Base-by-base conservation (phyloP, 2,113 vertebrate species). In the Burhinus oedicnemus region DNA sequence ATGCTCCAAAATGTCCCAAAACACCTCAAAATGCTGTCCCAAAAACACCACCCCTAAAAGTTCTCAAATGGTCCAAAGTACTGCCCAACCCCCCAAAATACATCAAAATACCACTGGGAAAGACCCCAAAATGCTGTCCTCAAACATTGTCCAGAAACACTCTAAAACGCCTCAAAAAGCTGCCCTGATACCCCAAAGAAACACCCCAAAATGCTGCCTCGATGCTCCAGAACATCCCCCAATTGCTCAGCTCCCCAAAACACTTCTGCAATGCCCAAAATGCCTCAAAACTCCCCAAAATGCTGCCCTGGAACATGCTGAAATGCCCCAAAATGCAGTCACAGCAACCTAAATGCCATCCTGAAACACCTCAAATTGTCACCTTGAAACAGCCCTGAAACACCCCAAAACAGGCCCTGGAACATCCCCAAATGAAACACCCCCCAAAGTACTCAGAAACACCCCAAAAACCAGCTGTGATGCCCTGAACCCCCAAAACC, bases 161-260 rank as follows among this genome's bases (percentile, higher is more conserved):
- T 22, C 15, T n/a, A 38, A 77, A 72, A 44, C 4, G 11, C 65
- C 65, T 44, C 71, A 22, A 44, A 83, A 87, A 34, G 11, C 58
- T 44, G 69, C 34, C 20, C 76, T 8, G 12, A 26, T 36, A 36
- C n/a, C n/a, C n/a, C 21, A 32, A 27, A 42, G 20, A 60, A 83
- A 42, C 15, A 8, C 14, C 70, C 57, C 15, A 21, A 71, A 81
- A 44, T 1, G 6, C 15, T 1, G 0, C 32, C 1, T 2, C 1
- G 0, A 38, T 58, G 27, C 34, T 66, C 47, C 49, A 72, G 55
- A 51, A 55, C 45, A 40, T 11, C 20, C 29, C 47, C 51, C 14
- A 9, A 25, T 5, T 23, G 30, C 22, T n/a, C 66, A n/a, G 34
- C 4, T n/a, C 6, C 18, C 58, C 18, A 23, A 69, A 85, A n/a